Conservation (phyloP, 35 echinoderm and acorn worm species). For the Apostichopus japonicus region DNA sequence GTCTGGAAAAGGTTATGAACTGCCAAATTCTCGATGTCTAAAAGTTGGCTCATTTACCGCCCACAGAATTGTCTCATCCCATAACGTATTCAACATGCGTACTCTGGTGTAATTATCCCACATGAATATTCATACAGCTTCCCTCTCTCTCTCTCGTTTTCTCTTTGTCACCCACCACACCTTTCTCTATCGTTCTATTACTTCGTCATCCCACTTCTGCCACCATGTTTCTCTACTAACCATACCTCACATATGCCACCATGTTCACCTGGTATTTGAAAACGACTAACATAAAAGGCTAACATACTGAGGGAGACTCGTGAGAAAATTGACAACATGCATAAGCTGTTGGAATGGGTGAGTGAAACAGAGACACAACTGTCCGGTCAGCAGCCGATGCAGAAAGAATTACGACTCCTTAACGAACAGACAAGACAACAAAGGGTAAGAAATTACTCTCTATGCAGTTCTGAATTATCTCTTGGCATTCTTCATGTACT, state of each 20-base stretch:
- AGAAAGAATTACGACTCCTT: constrained; percentile 83
- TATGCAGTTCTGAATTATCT: too few relatives aligned
- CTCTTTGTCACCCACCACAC: constrained; percentile 24
- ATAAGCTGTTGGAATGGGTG: constrained; percentile 88
- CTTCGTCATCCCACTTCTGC: background rate
- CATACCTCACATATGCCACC: constrained; percentile 32
- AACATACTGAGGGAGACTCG: constrained; percentile 74
- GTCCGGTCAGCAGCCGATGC: constrained; percentile 86
- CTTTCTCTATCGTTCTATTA: constrained; percentile 31
- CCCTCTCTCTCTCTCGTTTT: constrained; percentile 13
- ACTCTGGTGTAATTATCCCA: background rate
- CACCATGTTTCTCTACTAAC: constrained; percentile 20
- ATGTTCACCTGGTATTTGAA: constrained; percentile 21
- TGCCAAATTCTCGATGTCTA: too few relatives aligned
- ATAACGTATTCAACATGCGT: too few relatives aligned
- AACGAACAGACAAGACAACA: constrained; percentile 84
- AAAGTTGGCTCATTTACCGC: too few relatives aligned
- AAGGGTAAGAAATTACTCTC: constrained; percentile 63
- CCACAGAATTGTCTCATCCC: too few relatives aligned
- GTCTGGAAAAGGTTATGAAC: too few relatives aligned
- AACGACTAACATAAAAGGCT: constrained; percentile 66
- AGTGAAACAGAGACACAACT: constrained; percentile 78
- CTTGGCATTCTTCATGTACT: too few relatives aligned
- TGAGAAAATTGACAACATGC: constrained; percentile 84
- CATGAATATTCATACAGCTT: background rate